phyloP scores from a whole-genome alignment of 2,113 vertebrate genomes.

The Electrona antarctica region DNA sequence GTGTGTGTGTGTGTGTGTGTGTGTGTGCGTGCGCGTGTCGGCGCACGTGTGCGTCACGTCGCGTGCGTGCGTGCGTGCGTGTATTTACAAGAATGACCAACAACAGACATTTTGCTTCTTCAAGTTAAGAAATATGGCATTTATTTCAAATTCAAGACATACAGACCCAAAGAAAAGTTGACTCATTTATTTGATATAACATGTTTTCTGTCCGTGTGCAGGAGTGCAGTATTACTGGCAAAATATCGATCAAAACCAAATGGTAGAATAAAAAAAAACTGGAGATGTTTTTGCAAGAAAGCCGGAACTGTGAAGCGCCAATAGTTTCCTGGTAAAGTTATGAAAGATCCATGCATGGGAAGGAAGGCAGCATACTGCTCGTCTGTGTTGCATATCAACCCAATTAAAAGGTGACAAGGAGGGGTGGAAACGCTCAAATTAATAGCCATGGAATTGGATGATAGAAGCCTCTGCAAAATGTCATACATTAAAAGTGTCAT shows the following conservation, averaged over 20 bases:
- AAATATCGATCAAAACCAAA: slow-evolving; percentile 13
- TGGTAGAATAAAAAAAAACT: neutral
- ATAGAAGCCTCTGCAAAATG: slow-evolving; percentile 45
- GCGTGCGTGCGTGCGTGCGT: slow-evolving; percentile 2
- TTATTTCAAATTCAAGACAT: slow-evolving; percentile 55
- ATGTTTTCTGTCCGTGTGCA: neutral
- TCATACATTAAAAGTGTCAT: slow-evolving; percentile 41
- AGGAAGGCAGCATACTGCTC: slow-evolving; percentile 17
- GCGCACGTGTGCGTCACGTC: neutral
- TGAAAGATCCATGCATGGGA: slow-evolving; percentile 32
- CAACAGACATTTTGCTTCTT: slow-evolving; percentile 6
- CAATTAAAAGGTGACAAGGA: slow-evolving; percentile 49
- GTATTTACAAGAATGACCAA: slow-evolving; percentile 9
- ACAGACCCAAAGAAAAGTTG: slow-evolving; percentile 33
- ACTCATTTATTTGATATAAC: slow-evolving; percentile 46
- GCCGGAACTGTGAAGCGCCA: neutral
- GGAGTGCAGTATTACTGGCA: slow-evolving; percentile 11
- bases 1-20: slow-evolving; percentile 8
- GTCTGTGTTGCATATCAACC: slow-evolving; percentile 31
- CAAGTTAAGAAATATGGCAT: slow-evolving; percentile 49
- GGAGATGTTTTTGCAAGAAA: neutral
- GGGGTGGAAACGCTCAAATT: slow-evolving; percentile 30
- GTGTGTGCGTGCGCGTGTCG: slow-evolving; percentile 1
- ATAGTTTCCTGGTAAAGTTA: slow-evolving; percentile 37
- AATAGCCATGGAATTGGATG: slow-evolving; percentile 50